Evolutionary conservation across 2,797 vertebrate genomes (phyloP), one percentile per base, ranked within the genome.

Genomic region (Lepidocolaptes lacrymiger): DNA sequence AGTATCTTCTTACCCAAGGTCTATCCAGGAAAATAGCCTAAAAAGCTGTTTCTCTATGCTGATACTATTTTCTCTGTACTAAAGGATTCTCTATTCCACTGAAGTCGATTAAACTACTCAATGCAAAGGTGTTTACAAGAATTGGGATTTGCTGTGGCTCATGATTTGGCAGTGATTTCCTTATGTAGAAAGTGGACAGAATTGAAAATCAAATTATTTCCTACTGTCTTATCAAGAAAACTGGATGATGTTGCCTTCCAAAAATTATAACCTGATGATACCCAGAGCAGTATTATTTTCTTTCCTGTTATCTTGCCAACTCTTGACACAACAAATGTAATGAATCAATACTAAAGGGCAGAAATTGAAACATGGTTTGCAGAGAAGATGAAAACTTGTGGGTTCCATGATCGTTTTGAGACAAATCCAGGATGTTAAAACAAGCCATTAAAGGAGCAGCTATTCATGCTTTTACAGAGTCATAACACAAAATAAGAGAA

Each of bases 311-410:
- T 12, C 39, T 84, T 92, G 75, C 55, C 85, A 95, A 28, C 55
- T 85, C 41, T 61, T 71, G 72, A 59, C 39, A 11, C 39, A 56
- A 63, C 64, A 91, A 71, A 83, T 78, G 51, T 69, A 82, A 73
- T 67, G 59, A 91, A 28, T 94, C 80, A 61, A 30, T 87, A 81
- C 66, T 18, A 87, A 96, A 78, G 51, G 82, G 36, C 82, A 95
- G 78, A 88, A 89, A 85, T 80, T 86, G 48, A 81, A 61, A 54
- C 43, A 12, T 6, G 58, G 24, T 58, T 91, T 82, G 54, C 43
- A 92, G 63, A 73, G 59, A 62, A 28, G n/a, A 56, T 71, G 51
- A 77, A 93, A 76, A 63, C 19, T 69, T 2, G 0, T 23, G 39
- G 22, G 13, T 93, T 92, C 28, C 21, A 11, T 83, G 44, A 43